Percentiles rank a stretch among this genome's conserved stretches.
phyloP scores from a whole-genome alignment of 37 sponge, comb jelly and placozoan species.

The Corticium candelabrum region DNA sequence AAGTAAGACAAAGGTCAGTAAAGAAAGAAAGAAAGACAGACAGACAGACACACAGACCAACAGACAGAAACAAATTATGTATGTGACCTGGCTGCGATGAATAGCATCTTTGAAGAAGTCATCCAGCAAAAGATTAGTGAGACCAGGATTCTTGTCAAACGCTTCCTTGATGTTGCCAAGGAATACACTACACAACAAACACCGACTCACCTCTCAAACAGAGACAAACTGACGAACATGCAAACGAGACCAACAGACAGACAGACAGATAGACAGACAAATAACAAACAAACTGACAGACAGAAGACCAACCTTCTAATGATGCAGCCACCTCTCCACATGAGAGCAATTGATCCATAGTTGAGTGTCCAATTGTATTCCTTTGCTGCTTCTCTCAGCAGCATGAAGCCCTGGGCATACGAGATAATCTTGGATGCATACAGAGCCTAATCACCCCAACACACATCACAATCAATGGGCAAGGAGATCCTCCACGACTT shows the following conservation, averaged over 20 bases:
- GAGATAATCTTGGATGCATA: conserved; percentile 96
- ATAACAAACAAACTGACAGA: background rate
- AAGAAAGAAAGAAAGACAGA: no score
- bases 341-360: conserved; percentile 94
- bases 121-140: conserved; percentile 72
- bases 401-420: conserved; percentile 98
- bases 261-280: background rate
- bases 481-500: background rate
- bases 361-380: conserved; percentile 80
- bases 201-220: no score
- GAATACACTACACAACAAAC: conserved; percentile 50
- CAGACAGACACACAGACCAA: no score
- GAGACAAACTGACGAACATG: no score
- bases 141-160: conserved; percentile 80
- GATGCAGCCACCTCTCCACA: conserved; percentile 99
- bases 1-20: no score
- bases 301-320: conserved; percentile 94
- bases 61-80: no score
- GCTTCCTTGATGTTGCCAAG: conserved; percentile 96
- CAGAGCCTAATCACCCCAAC: conserved; percentile 69
- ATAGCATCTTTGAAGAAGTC: conserved; percentile 89
- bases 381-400: conserved; percentile 84
- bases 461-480: no score
- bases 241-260: no score
- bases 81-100: conserved; percentile 41